Percentiles rank a stretch among this genome's conserved stretches.
Conservation (phyloP, 1,140 invertebrate genomes). For the Drosophila biarmipes region DNA sequence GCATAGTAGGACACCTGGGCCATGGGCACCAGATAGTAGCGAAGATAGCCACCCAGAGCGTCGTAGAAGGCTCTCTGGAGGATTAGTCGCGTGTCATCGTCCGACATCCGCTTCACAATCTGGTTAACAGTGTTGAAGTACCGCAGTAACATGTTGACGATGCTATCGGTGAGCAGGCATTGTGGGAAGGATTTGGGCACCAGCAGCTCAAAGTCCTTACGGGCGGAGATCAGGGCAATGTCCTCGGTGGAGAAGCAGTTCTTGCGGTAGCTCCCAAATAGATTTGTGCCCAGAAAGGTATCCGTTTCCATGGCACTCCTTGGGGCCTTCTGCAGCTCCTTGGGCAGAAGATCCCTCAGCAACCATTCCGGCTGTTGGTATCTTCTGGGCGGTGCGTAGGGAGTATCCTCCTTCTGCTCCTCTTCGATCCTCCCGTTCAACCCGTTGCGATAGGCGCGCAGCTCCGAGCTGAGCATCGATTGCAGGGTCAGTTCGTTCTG, state of each 20-base stretch:
- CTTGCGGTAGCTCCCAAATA: slow-evolving; percentile 60
- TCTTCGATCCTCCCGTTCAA: slow-evolving; percentile 17
- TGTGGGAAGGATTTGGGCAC: slow-evolving; percentile 57
- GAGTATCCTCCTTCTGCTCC: neutral
- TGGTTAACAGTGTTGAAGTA: slow-evolving; percentile 76
- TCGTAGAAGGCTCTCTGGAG: slow-evolving; percentile 75
- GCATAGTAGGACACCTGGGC: slow-evolving; percentile 78
- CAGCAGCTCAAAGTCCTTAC: slow-evolving; percentile 70
- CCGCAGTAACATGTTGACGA: slow-evolving; percentile 61
- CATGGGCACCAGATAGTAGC: slow-evolving; percentile 68
- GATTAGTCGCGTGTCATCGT: slow-evolving; percentile 35
- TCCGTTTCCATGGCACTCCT: neutral
- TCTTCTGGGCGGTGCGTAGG: neutral
- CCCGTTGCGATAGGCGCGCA: slow-evolving; percentile 44
- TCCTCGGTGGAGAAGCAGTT: slow-evolving; percentile 79
- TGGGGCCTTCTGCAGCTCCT: neutral
- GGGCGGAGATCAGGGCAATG: slow-evolving; percentile 65
- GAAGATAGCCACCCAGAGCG: slow-evolving; percentile 73
- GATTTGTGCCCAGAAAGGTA: slow-evolving; percentile 73
- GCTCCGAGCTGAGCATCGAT: slow-evolving; percentile 59
- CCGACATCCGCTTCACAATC: slow-evolving; percentile 51
- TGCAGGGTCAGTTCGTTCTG: slow-evolving; percentile 69
- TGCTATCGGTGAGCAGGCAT: slow-evolving; percentile 37
- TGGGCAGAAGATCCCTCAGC: neutral
- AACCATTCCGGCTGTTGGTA: slow-evolving; percentile 3